Evolutionary conservation across 2,113 vertebrate genomes (phyloP), one percentile per base, ranked within the genome.

Genomic region (Eptatretus burgeri): DNA sequence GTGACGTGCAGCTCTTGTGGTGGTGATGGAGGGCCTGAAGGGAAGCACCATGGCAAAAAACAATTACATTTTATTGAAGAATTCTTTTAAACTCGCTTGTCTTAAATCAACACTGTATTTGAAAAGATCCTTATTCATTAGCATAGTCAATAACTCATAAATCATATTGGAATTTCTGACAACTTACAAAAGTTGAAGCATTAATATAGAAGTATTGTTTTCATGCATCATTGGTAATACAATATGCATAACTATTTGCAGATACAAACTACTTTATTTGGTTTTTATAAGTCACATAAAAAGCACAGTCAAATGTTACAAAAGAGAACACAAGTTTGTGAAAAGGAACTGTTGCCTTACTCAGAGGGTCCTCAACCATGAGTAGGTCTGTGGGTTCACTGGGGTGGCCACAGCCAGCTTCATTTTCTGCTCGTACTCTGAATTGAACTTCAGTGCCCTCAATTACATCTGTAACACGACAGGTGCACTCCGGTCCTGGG

Each of bases 391-490:
- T 98, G 68, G 89, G 89, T 75, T 98, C 91, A 66, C 87, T 91
- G 19, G 91, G 83, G 65, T 94, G 80, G 64, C 91, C 91, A 67
- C 87, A 77, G 64, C 91, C 91, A 65, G 89, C 91, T 74, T 95
- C 85, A 60, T 98, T 98, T 77, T 98, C 91, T 64, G 89, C 91
- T 69, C 91, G 78, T 66, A 98, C 86, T 71, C 95, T 88, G 76
- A 98, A 98, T 70, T 98, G 91, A 49, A 98, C 85, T 67, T 98
- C 91, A 65, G 76, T 82, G 8, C 89, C 91, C 76, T 98, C 91
- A 56, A 93, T 93, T 64, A 98, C 84, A 65, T 98, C 91, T 9
- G 82, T 89, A 67, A 93, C 83, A 73, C 77, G 84, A 71, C 78
- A 93, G 67, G 79, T 79, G 71, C 81, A 82, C 10, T 93, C 78